These are phyloP conservation scores for Bombus confusus DNA, from an alignment of 1,140 invertebrate species.

Conservation along the genomic window DNA sequence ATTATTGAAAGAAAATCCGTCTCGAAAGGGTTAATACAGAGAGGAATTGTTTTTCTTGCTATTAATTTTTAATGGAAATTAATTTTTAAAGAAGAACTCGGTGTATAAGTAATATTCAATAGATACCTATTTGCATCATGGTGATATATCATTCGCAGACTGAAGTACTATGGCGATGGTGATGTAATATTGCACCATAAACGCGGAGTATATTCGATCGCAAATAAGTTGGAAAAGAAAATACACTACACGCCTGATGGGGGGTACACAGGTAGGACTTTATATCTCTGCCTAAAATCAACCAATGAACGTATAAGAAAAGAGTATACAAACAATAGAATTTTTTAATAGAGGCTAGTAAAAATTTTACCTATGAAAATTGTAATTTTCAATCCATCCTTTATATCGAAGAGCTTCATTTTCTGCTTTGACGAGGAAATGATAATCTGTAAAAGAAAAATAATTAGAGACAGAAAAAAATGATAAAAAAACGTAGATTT, in stretches of 20 bases:
- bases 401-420: background rate
- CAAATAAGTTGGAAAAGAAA: conserved; percentile 67
- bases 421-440: background rate
- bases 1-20: too few relatives aligned
- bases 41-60: background rate
- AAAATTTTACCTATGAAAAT: background rate
- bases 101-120: background rate
- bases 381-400: background rate
- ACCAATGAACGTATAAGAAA: background rate
- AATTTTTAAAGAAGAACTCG: background rate
- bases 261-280: conserved; percentile 21
- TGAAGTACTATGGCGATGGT: conserved; percentile 75
- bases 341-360: background rate
- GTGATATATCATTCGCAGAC: conserved; percentile 55
- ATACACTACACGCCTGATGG: background rate
- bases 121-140: background rate
- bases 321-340: background rate
- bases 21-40: too few relatives aligned
- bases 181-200: conserved; percentile 78
- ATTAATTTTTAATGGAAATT: background rate
- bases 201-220: conserved; percentile 79
- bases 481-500: too few relatives aligned
- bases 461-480: background rate
- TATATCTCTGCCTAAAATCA: background rate
- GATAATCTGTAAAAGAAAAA: background rate